phyloP scores from a whole-genome alignment of 2,888 invertebrate genomes.

The Amphimallon solstitiale region DNA sequence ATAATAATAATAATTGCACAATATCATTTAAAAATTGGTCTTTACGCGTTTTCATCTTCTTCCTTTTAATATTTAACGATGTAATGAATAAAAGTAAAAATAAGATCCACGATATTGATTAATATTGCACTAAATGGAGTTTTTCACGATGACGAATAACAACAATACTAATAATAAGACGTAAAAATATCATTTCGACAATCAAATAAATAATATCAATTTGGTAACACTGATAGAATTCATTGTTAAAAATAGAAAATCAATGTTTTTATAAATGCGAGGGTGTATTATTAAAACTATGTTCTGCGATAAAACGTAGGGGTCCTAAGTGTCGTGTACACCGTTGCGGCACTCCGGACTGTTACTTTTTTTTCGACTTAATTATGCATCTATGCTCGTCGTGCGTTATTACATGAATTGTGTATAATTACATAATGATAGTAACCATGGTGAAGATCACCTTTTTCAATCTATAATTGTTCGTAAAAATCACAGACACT shows the following conservation, averaged over 20 bases:
- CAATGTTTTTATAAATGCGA: neutral
- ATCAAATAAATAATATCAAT: constrained; percentile 24
- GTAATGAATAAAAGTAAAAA: neutral
- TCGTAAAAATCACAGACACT: constrained; percentile 31
- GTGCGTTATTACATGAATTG: too few relatives aligned
- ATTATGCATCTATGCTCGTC: neutral
- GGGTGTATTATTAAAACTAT: neutral
- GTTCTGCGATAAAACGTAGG: neutral
- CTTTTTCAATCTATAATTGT: neutral
- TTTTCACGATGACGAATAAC: too few relatives aligned
- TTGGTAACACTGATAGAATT: constrained; percentile 19
- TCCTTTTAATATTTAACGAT: neutral
- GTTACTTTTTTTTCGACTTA: neutral
- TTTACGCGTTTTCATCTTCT: neutral
- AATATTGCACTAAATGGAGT: constrained; percentile 14
- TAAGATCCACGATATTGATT: neutral
- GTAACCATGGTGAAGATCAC: too few relatives aligned
- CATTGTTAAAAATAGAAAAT: neutral
- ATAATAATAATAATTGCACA: too few relatives aligned
- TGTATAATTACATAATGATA: too few relatives aligned
- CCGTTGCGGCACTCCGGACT: constrained; percentile 22
- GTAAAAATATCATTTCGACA: constrained; percentile 14
- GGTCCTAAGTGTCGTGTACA: neutral
- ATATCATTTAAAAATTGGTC: neutral
- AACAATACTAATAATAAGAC: neutral